Percentiles rank a stretch among this genome's conserved stretches.
Evolutionary conservation across 2,113 vertebrate species (phyloP).

Genomic region (Heterocephalus glaber): DNA sequence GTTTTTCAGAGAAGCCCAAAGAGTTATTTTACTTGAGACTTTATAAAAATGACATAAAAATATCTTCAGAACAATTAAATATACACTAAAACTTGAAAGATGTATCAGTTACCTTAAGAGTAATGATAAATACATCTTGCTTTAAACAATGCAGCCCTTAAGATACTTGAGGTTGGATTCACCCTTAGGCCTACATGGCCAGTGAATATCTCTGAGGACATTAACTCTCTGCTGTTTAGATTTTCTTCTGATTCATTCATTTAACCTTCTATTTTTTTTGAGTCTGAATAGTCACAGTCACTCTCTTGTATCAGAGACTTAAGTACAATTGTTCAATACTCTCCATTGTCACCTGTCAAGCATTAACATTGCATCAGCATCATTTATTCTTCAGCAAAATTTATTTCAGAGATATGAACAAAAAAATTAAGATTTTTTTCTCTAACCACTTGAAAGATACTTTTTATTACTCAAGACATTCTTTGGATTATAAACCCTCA

Average conservation of each 20-base stretch:
- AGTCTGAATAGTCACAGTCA: not conserved
- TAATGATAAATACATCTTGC: not conserved
- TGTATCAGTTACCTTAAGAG: not conserved
- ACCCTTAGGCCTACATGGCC: not conserved
- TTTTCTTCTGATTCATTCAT: not conserved
- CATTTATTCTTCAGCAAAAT: not conserved
- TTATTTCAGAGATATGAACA: not conserved
- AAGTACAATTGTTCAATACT: not conserved
- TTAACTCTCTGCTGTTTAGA: not conserved
- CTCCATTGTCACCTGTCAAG: not conserved
- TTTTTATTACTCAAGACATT: conserved; percentile 29
- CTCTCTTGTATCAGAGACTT: not conserved
- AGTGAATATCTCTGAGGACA: not conserved
- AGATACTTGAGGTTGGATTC: not conserved
- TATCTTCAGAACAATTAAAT: not conserved
- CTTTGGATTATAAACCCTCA: not conserved
- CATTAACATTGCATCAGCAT: not conserved
- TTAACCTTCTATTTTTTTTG: not conserved
- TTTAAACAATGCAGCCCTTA: not conserved
- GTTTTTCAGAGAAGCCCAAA: not conserved
- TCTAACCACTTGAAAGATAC: not conserved
- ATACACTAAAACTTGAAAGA: not conserved
- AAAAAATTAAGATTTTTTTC: not conserved
- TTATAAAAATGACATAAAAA: not conserved
- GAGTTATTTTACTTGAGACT: not conserved